Conservation (phyloP, 2,888 invertebrate genomes). For the Mesorhabditis belari region DNA sequence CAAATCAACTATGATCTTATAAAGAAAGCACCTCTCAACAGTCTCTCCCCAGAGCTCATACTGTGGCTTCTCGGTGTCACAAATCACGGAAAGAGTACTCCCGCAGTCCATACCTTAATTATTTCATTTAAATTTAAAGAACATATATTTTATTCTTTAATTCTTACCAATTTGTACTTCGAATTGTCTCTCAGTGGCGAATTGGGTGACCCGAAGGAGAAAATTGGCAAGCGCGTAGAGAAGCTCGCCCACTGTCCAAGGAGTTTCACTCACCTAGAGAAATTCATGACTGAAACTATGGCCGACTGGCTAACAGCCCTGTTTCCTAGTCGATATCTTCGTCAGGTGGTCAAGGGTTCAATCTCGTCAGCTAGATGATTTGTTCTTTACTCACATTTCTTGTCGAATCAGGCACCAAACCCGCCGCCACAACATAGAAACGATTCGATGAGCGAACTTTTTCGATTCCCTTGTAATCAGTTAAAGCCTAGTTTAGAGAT, state of each 20-base stretch:
- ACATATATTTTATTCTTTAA: neutral
- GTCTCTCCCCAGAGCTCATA: conserved; percentile 43
- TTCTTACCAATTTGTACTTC: conserved; percentile 40
- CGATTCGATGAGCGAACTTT: conserved; percentile 45
- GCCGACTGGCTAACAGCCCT: too few relatives aligned
- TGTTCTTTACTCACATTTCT: conserved; percentile 40
- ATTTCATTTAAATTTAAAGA: neutral
- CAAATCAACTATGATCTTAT: neutral
- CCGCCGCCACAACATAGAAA: conserved; percentile 48
- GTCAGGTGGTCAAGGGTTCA: too few relatives aligned
- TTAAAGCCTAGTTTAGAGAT: conserved; percentile 11
- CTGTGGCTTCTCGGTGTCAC: conserved; percentile 41
- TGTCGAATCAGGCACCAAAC: conserved; percentile 43
- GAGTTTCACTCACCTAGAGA: conserved; percentile 41
- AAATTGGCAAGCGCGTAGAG: conserved; percentile 41
- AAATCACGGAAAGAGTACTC: conserved; percentile 37
- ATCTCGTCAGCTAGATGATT: too few relatives aligned
- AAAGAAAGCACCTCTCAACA: conserved; percentile 10
- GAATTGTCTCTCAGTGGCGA: conserved; percentile 41
- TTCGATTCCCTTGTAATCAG: conserved; percentile 38
- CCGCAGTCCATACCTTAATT: conserved; percentile 46
- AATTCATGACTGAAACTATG: too few relatives aligned
- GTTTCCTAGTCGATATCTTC: too few relatives aligned
- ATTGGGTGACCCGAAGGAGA: conserved; percentile 29
- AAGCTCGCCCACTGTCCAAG: conserved; percentile 50